Evolutionary conservation across 2,797 vertebrate genomes (phyloP).

Genomic region (Lagothrix lagotricha): DNA sequence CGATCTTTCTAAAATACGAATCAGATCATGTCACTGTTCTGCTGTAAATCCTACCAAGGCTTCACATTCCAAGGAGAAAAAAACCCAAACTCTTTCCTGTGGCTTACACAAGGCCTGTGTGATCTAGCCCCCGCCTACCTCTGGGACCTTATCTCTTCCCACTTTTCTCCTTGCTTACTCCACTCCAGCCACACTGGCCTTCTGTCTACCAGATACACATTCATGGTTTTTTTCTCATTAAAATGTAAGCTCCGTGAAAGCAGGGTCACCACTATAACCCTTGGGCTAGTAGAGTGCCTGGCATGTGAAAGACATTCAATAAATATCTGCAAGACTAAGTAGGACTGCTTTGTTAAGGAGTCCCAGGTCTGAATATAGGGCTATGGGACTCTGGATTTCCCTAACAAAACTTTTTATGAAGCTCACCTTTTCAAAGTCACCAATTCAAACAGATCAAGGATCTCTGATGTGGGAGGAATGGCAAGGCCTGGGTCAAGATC

Average conservation of each 20-base stretch:
- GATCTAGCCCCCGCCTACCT: not conserved
- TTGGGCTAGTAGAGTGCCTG: not conserved
- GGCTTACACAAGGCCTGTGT: not conserved
- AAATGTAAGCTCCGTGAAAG: not conserved
- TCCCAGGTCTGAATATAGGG: not conserved
- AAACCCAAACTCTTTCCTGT: not conserved
- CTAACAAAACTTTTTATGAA: conserved; percentile 41
- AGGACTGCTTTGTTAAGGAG: not conserved
- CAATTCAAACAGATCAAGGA: not conserved
- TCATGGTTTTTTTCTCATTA: not conserved
- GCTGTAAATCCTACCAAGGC: not conserved
- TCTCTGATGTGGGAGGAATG: not conserved
- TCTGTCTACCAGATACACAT: not conserved
- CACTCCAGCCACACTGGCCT: not conserved
- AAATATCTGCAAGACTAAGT: not conserved
- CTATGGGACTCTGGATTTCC: not conserved
- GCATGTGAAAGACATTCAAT: not conserved
- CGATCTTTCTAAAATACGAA: conserved; percentile 31
- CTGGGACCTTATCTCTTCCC: not conserved
- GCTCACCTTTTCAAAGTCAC: not conserved
- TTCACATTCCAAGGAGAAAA: not conserved
- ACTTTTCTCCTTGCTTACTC: not conserved
- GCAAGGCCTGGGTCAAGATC: not conserved
- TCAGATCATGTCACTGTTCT: not conserved
- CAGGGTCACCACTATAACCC: not conserved